Percentiles rank a stretch among this genome's conserved stretches.
Evolutionary conservation across 53 echinoderm and acorn worm species (phyloP).

Genomic region (Echinometra lucunter): DNA sequence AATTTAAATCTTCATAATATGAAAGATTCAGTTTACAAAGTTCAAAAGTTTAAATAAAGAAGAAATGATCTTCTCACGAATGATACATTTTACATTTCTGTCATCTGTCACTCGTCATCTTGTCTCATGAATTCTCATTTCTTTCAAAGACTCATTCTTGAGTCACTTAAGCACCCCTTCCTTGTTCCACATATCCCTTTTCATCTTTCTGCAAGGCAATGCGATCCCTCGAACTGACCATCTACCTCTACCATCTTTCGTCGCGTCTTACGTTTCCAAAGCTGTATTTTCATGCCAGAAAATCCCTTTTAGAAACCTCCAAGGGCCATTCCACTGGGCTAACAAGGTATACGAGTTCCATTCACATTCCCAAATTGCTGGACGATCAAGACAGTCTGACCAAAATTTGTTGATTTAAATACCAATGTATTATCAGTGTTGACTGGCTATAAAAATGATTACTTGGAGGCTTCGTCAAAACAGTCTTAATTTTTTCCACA

Average conservation of each 20-base stretch:
- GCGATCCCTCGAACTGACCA: constrained; percentile 30
- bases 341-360: constrained; percentile 1
- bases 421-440: background rate
- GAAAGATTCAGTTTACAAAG: background rate
- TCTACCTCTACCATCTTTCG: constrained; percentile 20
- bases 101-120: constrained; percentile 18
- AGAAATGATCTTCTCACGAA: background rate
- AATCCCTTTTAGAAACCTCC: constrained; percentile 60
- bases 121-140: background rate
- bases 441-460: background rate
- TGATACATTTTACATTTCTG: background rate
- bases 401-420: background rate
- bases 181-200: background rate
- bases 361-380: background rate
- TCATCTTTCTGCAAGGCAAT: background rate
- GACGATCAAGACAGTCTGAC: background rate
- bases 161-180: constrained; percentile 39
- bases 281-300: constrained; percentile 52
- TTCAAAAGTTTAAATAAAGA: background rate
- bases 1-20: background rate
- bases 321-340: constrained; percentile 19
- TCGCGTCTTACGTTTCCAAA: constrained; percentile 49
- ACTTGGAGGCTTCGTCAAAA: background rate
- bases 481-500: background rate
- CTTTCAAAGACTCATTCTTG: background rate